These are phyloP conservation scores for Panthera tigris DNA, from an alignment of 2,113 vertebrate species.

Conservation along the genomic window DNA sequence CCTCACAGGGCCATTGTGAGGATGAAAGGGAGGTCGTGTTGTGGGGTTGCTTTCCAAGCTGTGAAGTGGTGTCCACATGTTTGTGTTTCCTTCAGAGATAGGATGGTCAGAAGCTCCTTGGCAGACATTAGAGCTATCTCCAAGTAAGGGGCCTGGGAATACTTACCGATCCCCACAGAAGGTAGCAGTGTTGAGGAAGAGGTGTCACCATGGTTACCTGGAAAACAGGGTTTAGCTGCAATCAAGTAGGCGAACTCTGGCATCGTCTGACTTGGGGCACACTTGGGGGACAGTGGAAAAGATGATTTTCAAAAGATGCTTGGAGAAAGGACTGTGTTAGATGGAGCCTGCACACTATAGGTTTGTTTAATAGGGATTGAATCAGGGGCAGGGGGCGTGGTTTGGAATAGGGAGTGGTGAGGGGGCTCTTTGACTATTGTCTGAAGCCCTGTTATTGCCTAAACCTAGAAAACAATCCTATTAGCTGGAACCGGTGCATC, in stretches of 20 bases:
- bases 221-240: neutral
- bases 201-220: neutral
- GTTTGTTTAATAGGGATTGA: neutral
- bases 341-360: neutral
- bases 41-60: conserved; percentile 3
- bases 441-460: neutral
- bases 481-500: neutral
- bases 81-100: conserved; percentile 15
- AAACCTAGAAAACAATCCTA: neutral
- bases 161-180: neutral
- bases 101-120: neutral
- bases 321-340: neutral
- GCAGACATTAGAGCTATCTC: neutral
- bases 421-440: neutral
- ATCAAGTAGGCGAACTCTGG: neutral
- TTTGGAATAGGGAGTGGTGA: neutral
- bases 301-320: neutral
- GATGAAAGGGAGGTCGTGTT: neutral
- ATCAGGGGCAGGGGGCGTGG: neutral
- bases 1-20: conserved; percentile 62
- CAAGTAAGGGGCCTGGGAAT: neutral
- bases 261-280: neutral
- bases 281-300: neutral
- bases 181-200: neutral
- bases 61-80: neutral